phyloP scores from a whole-genome alignment of 2,888 invertebrate genomes.

The Oithona nana region DNA sequence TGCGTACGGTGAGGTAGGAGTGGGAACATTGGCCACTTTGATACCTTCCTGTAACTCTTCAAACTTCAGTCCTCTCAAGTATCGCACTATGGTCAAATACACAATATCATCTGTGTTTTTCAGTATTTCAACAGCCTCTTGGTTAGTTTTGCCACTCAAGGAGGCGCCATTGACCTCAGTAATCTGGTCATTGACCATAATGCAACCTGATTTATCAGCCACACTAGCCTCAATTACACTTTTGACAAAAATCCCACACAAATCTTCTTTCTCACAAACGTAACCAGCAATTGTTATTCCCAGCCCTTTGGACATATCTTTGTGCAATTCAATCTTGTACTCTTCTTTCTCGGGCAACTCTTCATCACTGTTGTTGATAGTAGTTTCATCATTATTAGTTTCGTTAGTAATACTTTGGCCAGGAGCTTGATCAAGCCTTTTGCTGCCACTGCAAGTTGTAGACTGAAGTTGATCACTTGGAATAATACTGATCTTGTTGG shows the following conservation, averaged over 20 bases:
- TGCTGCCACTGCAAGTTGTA: not conserved
- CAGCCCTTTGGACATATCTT: conserved; percentile 12
- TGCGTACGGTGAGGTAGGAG: not conserved
- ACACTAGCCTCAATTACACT: conserved; percentile 13
- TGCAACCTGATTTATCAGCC: conserved; percentile 13
- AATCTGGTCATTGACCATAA: conserved; percentile 15
- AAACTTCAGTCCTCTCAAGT: conserved; percentile 16
- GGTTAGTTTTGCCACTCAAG: conserved; percentile 12
- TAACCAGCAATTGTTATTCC: conserved; percentile 16
- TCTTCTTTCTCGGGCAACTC: conserved; percentile 14
- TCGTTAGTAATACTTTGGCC: not conserved
- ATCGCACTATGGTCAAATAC: conserved; percentile 7
- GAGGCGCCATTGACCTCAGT: conserved; percentile 6
- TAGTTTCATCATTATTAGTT: not conserved
- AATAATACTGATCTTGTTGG: not conserved
- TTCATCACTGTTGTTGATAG: not conserved
- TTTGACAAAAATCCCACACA: conserved; percentile 17
- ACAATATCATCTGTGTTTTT: conserved; percentile 12
- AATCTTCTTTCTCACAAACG: conserved; percentile 16
- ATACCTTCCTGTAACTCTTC: conserved; percentile 12
- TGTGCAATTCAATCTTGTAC: not conserved
- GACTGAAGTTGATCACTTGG: not conserved
- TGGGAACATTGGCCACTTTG: not conserved
- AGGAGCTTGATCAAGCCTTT: not conserved
- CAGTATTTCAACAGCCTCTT: conserved; percentile 17